Conservation (phyloP, 2,113 vertebrate genomes). For the Scartelaos histophorus region DNA sequence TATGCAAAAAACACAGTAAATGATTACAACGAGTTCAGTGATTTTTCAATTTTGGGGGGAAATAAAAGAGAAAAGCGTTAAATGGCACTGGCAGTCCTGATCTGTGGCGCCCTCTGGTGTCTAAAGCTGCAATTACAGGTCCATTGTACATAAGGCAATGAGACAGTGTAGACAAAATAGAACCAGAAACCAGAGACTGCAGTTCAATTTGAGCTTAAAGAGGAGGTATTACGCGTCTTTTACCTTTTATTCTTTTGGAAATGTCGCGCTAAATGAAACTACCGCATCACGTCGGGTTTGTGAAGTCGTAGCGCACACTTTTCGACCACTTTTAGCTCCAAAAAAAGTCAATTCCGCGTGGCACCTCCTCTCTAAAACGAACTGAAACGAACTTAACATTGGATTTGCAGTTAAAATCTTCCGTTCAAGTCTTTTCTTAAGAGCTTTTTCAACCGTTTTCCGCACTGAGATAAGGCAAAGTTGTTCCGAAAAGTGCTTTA, state of each 20-base stretch:
- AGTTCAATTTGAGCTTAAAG: constrained; percentile 35
- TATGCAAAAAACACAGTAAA: constrained; percentile 76
- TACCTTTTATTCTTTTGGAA: no score
- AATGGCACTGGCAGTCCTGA: constrained; percentile 59
- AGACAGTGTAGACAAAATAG: constrained; percentile 22
- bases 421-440: constrained; percentile 41
- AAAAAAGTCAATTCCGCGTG: no score
- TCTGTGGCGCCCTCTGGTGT: constrained; percentile 50
- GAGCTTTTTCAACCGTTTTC: constrained; percentile 69
- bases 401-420: constrained; percentile 32
- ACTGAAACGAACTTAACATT: constrained; percentile 55
- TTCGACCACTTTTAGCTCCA: no score
- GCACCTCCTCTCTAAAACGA: constrained; percentile 23
- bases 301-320: no score
- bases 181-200: background rate
- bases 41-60: constrained; percentile 41
- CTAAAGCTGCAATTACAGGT: constrained; percentile 32
- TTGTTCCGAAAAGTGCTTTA: constrained; percentile 71
- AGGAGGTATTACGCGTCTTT: no score
- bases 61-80: constrained; percentile 20
- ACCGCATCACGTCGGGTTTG: no score
- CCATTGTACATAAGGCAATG: constrained; percentile 51
- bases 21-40: constrained; percentile 69
- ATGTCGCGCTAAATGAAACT: no score
- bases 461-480: constrained; percentile 80